Evolutionary conservation across 2,888 invertebrate genomes (phyloP).

Genomic region (Vesta saturnalis): DNA sequence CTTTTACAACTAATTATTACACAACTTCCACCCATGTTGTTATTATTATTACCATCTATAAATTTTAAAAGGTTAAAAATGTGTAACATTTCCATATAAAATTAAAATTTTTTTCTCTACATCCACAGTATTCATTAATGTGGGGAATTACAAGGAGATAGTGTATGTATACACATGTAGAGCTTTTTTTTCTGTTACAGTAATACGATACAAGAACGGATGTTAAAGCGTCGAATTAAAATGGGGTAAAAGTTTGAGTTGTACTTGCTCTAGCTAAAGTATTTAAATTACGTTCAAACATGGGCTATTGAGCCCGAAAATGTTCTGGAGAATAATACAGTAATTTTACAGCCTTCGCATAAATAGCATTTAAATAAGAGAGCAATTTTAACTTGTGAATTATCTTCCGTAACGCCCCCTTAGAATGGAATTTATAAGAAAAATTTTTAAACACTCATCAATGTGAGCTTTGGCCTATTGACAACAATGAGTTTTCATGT

Average conservation of each 20-base stretch:
- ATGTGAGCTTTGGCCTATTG: too few relatives aligned
- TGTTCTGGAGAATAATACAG: slow-evolving; percentile 29
- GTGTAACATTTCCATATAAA: slow-evolving; percentile 17
- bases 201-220: slow-evolving; percentile 42
- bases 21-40: not conserved
- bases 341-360: slow-evolving; percentile 19
- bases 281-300: slow-evolving; percentile 44
- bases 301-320: slow-evolving; percentile 39
- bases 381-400: slow-evolving; percentile 13
- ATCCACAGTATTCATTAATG: too few relatives aligned
- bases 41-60: not conserved
- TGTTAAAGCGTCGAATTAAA: slow-evolving; percentile 41
- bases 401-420: slow-evolving; percentile 7
- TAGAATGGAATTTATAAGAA: not conserved
- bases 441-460: too few relatives aligned
- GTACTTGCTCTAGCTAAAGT: slow-evolving; percentile 36
- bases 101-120: too few relatives aligned
- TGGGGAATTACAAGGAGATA: not conserved
- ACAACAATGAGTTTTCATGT: too few relatives aligned
- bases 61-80: not conserved
- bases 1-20: not conserved
- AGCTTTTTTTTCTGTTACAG: slow-evolving; percentile 33
- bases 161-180: slow-evolving; percentile 21
- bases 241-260: slow-evolving; percentile 32
- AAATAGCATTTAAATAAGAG: slow-evolving; percentile 16